phyloP scores from a whole-genome alignment of 2,888 invertebrate species.

The Stratiomys singularior region DNA sequence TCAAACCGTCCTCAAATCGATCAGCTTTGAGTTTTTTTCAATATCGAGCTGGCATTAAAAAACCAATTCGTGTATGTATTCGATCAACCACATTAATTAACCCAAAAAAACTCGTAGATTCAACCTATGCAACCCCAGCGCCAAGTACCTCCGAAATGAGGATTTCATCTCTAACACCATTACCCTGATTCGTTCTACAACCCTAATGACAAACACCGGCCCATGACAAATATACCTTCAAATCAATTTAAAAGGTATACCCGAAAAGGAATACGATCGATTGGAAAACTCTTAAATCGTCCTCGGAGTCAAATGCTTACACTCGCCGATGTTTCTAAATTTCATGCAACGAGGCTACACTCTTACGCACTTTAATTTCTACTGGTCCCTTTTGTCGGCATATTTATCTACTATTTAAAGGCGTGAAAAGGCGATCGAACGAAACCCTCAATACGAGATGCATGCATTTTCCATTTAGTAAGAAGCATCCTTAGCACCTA shows the following conservation, averaged over 20 bases:
- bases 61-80: too few species aligned
- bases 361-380: neutral
- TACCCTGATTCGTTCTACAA: neutral
- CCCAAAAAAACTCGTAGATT: too few species aligned
- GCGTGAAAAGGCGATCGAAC: slow-evolving; percentile 18
- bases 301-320: neutral
- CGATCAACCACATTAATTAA: too few species aligned
- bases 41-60: too few species aligned
- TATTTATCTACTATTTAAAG: slow-evolving; percentile 10
- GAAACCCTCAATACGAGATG: neutral
- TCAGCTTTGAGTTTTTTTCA: too few species aligned
- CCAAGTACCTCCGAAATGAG: too few species aligned
- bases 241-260: too few species aligned
- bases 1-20: too few species aligned
- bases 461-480: too few species aligned
- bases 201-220: slow-evolving; percentile 23
- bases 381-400: slow-evolving; percentile 5
- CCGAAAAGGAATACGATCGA: neutral
- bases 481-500: neutral
- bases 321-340: neutral
- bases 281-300: neutral
- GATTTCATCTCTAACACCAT: too few species aligned
- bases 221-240: neutral
- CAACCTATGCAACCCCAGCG: too few species aligned
- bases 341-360: neutral